Base-by-base conservation (phyloP, 2,113 vertebrate genomes). In the Prinia subflava region DNA sequence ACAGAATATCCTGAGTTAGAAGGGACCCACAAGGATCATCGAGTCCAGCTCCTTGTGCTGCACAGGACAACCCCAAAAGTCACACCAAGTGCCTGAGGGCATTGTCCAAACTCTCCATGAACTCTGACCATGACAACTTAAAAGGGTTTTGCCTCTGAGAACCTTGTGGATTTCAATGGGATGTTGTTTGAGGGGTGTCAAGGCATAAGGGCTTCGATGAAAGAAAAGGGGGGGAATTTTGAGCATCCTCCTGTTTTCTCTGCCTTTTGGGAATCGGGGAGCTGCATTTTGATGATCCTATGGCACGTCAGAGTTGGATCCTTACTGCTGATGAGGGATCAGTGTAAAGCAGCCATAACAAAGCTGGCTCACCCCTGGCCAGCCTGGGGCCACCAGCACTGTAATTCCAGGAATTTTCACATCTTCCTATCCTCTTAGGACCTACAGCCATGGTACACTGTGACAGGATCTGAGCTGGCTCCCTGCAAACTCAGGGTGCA, bases 241-340 rank as follows among this genome's bases (percentile, higher is more conserved):
- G 76, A 84, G 19, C 47, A 70, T 62, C 15, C 1, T 76, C 12
- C 24, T 46, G 2, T 6, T 87, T 85, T 23, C 28, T 60, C 22
- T 76, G 57, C 30, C 33, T 65, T 83, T 80, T 28, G 46, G 63
- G 57, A 76, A 60, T 30, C 39, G 39, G 44, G 56, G 24, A 50
- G 21, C 18, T 46, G 35, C 35, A 49, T 42, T 82, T 67, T 33
- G 13, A 28, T 39, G 24, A 30, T 57, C 3, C 37, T 4, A 46
- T 4, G 30, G 39, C 35, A 28, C 0, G 0, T 33, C 55, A 37
- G 30, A 27, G 20, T 6, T 68, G 70, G 39, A 39, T 46, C 76
- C 64, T 79, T 42, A 28, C 11, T 56, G 84, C 6, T 75, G 18
- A 14, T 14, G 42, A 1, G 19, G 56, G 37, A 76, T 83, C 16